Conservation (phyloP, 2,888 invertebrate genomes). For the Drosophila pseudotalamancana region DNA sequence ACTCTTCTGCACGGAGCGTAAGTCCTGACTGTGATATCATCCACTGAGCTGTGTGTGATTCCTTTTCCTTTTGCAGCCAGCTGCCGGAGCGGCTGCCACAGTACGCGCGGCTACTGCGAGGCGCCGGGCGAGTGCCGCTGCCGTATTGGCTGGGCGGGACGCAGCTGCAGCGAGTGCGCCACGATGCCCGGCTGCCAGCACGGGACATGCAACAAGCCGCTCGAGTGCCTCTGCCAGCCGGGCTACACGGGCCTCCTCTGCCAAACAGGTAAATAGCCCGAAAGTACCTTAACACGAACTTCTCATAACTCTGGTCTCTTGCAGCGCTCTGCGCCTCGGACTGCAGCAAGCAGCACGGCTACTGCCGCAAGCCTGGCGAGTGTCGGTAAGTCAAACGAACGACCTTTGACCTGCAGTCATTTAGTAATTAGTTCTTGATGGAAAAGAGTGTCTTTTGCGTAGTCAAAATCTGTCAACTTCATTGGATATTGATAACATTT, state of each 20-base stretch:
- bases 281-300: not conserved
- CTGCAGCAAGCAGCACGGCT: conserved; percentile 93
- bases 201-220: conserved; percentile 94
- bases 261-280: conserved; percentile 90
- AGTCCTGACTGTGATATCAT: conserved; percentile 80
- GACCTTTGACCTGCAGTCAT: not conserved
- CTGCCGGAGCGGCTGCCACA: conserved; percentile 93
- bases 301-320: conserved; percentile 33
- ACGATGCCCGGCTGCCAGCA: conserved; percentile 95
- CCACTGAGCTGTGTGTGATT: not conserved
- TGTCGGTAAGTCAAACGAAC: conserved; percentile 86
- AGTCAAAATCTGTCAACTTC: too few species aligned
- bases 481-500: not conserved
- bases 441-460: too few species aligned
- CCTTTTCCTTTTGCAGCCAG: conserved; percentile 86
- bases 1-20: conserved; percentile 94
- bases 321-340: conserved; percentile 93
- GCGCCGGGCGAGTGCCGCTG: conserved; percentile 94
- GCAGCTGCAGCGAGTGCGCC: conserved; percentile 93
- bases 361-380: conserved; percentile 91
- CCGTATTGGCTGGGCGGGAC: conserved; percentile 95
- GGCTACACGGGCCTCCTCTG: conserved; percentile 96
- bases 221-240: conserved; percentile 94
- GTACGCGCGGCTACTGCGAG: conserved; percentile 94
- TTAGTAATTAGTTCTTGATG: too few species aligned